Evolutionary conservation across 2,888 invertebrate genomes (phyloP).

Genomic region (Papilio demoleus): DNA sequence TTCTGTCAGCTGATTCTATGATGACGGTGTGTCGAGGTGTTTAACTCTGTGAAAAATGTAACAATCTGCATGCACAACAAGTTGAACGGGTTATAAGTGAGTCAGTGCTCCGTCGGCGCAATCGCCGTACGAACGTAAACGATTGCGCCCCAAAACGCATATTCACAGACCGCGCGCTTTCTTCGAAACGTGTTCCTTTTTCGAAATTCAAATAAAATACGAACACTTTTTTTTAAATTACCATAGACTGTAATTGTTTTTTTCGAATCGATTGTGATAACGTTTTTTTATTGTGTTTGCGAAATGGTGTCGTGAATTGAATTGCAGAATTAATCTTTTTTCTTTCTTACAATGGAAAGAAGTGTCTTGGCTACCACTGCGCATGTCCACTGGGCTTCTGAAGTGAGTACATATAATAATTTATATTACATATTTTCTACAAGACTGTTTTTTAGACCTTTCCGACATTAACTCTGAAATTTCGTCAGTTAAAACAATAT

Average conservation of each 20-base stretch:
- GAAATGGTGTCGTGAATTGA: slow-evolving; percentile 71
- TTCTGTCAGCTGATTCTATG: slow-evolving; percentile 68
- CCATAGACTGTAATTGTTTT: slow-evolving; percentile 42
- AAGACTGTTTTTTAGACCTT: too few species aligned
- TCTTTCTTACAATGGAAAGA: slow-evolving; percentile 72
- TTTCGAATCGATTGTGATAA: slow-evolving; percentile 46
- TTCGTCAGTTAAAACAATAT: background rate
- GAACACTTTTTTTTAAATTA: slow-evolving; percentile 40
- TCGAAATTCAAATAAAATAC: slow-evolving; percentile 50
- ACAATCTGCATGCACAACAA: slow-evolving; percentile 65
- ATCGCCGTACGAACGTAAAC: slow-evolving; percentile 61
- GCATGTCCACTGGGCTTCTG: slow-evolving; percentile 77
- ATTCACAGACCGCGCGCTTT: slow-evolving; percentile 55
- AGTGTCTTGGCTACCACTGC: slow-evolving; percentile 73
- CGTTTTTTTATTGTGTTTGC: slow-evolving; percentile 54
- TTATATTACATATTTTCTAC: slow-evolving; percentile 43
- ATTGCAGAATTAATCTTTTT: slow-evolving; percentile 48
- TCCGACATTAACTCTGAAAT: too few species aligned
- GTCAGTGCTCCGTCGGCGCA: slow-evolving; percentile 57
- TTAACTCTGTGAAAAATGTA: slow-evolving; percentile 63
- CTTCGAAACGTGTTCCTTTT: slow-evolving; percentile 62
- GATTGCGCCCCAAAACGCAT: slow-evolving; percentile 65
- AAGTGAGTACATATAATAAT: slow-evolving; percentile 66
- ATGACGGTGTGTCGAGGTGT: slow-evolving; percentile 52
- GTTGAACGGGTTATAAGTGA: slow-evolving; percentile 56